These are phyloP conservation scores for Oedothorax gibbosus DNA, from an alignment of 1,140 invertebrate species.

Conservation along the genomic window DNA sequence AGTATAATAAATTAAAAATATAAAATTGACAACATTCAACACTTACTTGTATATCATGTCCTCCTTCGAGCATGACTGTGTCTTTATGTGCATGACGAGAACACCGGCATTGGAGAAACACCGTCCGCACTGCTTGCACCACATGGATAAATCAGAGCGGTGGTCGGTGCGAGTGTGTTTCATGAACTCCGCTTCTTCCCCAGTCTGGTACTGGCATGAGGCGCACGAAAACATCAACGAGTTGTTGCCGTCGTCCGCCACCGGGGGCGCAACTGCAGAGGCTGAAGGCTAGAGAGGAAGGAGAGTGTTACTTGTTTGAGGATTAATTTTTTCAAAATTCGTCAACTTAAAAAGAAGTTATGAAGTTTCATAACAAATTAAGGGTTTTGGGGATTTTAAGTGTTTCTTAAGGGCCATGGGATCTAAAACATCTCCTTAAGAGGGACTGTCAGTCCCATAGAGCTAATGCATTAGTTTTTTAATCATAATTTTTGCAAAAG, in stretches of 20 bases:
- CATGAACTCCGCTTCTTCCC: slow-evolving; percentile 51
- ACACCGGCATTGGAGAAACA: slow-evolving; percentile 56
- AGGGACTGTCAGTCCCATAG: too few species aligned
- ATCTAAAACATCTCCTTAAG: too few species aligned
- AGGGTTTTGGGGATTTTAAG: neutral
- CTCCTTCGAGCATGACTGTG: slow-evolving; percentile 19
- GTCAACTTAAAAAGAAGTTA: too few species aligned
- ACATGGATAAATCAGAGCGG: slow-evolving; percentile 51
- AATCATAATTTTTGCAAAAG: too few species aligned
- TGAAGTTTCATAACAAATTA: neutral
- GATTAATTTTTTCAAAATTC: too few species aligned
- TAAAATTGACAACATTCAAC: too few species aligned
- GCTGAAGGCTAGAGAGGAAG: neutral
- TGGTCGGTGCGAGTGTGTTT: slow-evolving; percentile 55
- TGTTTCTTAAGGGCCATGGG: neutral
- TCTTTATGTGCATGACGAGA: slow-evolving; percentile 48
- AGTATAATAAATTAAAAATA: too few species aligned
- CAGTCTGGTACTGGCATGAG: slow-evolving; percentile 37
- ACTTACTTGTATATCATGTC: slow-evolving; percentile 40
- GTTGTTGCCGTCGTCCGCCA: neutral
- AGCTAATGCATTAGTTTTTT: too few species aligned
- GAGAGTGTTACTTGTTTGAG: too few species aligned
- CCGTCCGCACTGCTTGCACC: slow-evolving; percentile 52
- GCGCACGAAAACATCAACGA: slow-evolving; percentile 32
- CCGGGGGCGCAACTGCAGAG: neutral